These are phyloP conservation scores for Neofelis nebulosa DNA, from an alignment of 2,113 vertebrate species.

Conservation along the genomic window DNA sequence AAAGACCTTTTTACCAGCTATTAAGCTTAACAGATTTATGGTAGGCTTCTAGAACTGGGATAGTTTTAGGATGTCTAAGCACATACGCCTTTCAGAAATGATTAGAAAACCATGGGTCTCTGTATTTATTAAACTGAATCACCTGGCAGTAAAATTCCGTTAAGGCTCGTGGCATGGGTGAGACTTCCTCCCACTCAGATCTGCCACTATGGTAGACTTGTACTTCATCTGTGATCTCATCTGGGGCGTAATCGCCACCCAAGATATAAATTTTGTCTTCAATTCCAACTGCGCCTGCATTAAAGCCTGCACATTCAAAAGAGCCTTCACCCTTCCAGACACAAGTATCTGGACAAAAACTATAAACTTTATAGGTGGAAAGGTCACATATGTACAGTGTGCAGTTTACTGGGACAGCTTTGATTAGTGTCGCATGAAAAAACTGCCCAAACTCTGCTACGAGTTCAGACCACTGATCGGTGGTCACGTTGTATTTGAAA, in stretches of 20 bases:
- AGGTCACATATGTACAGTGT: slow-evolving; percentile 97
- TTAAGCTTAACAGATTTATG: slow-evolving; percentile 36
- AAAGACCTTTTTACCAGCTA: background rate
- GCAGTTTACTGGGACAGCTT: slow-evolving; percentile 93
- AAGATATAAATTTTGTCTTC: slow-evolving; percentile 97
- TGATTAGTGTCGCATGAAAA: slow-evolving; percentile 97
- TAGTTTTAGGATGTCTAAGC: slow-evolving; percentile 70
- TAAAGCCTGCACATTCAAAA: slow-evolving; percentile 98
- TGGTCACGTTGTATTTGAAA: slow-evolving; percentile 91
- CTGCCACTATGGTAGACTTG: slow-evolving; percentile 95
- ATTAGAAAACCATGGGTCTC: slow-evolving; percentile 92
- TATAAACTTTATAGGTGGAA: slow-evolving; percentile 98
- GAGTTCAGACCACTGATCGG: slow-evolving; percentile 96
- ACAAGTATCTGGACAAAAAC: slow-evolving; percentile 96
- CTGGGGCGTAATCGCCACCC: slow-evolving; percentile 97
- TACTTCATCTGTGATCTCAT: slow-evolving; percentile 98
- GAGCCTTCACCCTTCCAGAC: slow-evolving; percentile 97
- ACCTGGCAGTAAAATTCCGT: slow-evolving; percentile 98
- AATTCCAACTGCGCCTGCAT: slow-evolving; percentile 94
- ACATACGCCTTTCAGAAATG: slow-evolving; percentile 76
- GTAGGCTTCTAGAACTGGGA: background rate
- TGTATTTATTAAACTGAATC: slow-evolving; percentile 95
- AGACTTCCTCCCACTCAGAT: slow-evolving; percentile 97
- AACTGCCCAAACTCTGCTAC: slow-evolving; percentile 97
- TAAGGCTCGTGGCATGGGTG: slow-evolving; percentile 95